phyloP scores from a whole-genome alignment of 2,113 vertebrate genomes.

The Cyanocitta stelleri region DNA sequence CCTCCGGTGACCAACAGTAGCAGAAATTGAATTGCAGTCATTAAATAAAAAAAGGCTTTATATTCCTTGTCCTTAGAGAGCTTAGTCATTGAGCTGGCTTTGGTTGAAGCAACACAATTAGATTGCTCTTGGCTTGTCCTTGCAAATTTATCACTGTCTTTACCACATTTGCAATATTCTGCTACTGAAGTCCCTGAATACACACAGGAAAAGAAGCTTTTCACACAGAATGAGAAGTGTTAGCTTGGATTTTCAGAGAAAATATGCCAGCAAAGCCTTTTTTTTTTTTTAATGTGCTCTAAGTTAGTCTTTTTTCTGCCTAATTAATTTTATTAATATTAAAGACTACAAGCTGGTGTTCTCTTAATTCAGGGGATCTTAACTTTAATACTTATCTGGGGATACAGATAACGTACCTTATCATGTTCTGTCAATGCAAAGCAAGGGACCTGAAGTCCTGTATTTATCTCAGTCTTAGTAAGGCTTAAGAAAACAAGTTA shows the following conservation, averaged over 20 bases:
- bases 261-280: background rate
- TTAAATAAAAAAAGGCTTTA: background rate
- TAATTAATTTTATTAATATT: conserved; percentile 33
- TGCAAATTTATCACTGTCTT: background rate
- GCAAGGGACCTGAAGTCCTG: background rate
- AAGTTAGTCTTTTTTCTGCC: background rate
- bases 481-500: background rate
- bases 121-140: conserved; percentile 17
- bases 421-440: background rate
- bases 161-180: background rate
- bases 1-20: background rate
- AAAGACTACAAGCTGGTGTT: background rate
- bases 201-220: background rate
- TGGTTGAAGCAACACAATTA: background rate
- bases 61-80: background rate
- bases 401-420: background rate
- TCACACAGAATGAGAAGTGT: background rate
- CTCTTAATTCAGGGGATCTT: background rate
- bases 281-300: background rate
- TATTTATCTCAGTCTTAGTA: background rate
- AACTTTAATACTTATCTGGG: background rate
- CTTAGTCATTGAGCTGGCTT: background rate
- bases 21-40: background rate
- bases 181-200: background rate
- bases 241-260: background rate